Percentiles rank a stretch among this genome's conserved stretches.
Evolutionary conservation across 2,113 vertebrate species (phyloP).

Genomic region (Oreotrochilus melanogaster): DNA sequence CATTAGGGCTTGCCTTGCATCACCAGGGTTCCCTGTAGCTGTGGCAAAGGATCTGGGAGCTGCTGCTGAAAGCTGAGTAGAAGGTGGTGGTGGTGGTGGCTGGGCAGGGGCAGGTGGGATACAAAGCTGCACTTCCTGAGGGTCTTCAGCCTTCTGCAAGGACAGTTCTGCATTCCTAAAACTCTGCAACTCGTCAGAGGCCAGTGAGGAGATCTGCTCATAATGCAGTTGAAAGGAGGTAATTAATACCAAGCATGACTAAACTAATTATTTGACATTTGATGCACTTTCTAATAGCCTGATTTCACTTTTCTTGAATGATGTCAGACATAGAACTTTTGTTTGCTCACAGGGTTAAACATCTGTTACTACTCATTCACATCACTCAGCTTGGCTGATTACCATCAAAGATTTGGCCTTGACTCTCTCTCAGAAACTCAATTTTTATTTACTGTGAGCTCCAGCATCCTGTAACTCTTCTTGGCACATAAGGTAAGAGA

Average conservation of each 20-base stretch:
- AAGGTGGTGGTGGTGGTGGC: conserved; percentile 27
- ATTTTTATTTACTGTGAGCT: conserved; percentile 30
- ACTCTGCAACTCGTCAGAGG: conserved; percentile 82
- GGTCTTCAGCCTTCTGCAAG: neutral
- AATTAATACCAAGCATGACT: neutral
- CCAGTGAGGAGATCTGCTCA: conserved; percentile 84
- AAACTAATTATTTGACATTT: neutral
- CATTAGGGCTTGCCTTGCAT: conserved; percentile 86
- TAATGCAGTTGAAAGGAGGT: neutral
- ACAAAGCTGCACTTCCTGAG: neutral
- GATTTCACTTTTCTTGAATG: neutral
- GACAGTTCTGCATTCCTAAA: conserved; percentile 49
- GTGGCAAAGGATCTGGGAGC: neutral
- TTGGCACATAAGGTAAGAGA: neutral
- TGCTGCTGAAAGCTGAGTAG: conserved; percentile 26
- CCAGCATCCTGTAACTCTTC: conserved; percentile 15
- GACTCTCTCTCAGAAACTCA: conserved; percentile 47
- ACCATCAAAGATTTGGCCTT: conserved; percentile 25
- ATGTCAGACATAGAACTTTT: neutral
- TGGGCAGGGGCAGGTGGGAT: conserved; percentile 22
- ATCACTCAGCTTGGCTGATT: conserved; percentile 43
- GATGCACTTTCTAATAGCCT: neutral
- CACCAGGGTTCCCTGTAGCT: conserved; percentile 49
- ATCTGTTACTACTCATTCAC: conserved; percentile 45
- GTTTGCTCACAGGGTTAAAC: conserved; percentile 20